Conservation (phyloP, 2,888 invertebrate species). For the Imbricaverruca yamaguchii region DNA sequence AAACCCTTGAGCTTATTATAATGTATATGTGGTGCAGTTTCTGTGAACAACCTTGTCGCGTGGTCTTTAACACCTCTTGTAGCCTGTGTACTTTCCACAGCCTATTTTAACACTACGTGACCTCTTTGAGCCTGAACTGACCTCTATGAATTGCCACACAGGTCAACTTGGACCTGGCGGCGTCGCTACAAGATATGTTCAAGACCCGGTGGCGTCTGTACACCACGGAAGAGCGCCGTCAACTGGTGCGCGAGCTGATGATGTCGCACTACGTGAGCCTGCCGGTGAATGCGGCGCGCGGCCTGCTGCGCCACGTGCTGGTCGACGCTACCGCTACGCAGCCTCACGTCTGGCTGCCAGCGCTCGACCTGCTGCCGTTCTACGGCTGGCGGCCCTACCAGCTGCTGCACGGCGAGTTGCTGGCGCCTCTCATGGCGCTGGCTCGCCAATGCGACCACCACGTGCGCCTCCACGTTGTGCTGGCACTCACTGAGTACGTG, state of each 20-base stretch:
- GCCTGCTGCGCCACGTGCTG: not conserved
- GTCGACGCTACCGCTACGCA: not conserved
- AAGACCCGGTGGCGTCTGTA: not conserved
- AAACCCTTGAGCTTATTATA: too few species aligned
- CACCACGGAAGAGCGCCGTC: not conserved
- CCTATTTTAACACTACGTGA: too few species aligned
- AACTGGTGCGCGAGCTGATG: not conserved
- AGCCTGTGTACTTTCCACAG: too few species aligned
- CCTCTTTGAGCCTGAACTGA: too few species aligned
- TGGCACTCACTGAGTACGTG: not conserved
- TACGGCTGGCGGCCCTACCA: not conserved
- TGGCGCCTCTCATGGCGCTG: not conserved
- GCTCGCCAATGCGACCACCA: not conserved
- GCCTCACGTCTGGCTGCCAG: not conserved
- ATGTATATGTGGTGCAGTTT: too few species aligned
- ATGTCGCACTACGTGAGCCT: not conserved
- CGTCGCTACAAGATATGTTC: not conserved
- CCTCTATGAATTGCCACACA: not conserved
- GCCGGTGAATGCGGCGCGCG: not conserved
- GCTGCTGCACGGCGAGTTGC: not conserved
- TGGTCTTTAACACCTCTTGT: too few species aligned
- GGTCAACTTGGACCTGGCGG: not conserved
- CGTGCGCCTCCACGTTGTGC: not conserved
- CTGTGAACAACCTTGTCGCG: too few species aligned
- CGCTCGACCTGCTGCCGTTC: conserved; percentile 17